Conservation (phyloP, 2,113 vertebrate species). For the Chroicocephalus ridibundus region DNA sequence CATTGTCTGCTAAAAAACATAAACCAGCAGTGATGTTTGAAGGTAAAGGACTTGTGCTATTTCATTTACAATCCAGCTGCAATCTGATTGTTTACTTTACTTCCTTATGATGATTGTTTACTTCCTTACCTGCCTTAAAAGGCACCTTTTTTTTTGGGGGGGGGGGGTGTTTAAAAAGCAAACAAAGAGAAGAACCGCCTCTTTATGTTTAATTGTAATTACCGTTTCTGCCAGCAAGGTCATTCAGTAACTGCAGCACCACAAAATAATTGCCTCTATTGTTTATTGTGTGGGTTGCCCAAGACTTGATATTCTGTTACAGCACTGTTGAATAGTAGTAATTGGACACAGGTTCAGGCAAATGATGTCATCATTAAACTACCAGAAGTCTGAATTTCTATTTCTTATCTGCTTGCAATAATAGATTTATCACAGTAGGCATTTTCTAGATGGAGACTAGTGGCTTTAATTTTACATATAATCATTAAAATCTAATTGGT, state of each 20-base stretch:
- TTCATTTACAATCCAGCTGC: not conserved
- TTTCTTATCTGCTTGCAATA: not conserved
- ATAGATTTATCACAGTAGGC: not conserved
- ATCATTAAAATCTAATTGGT: conserved; percentile 5
- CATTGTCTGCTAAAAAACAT: not conserved
- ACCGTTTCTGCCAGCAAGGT: conserved; percentile 6
- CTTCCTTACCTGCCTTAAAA: not conserved
- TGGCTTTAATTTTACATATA: not conserved
- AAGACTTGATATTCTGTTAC: not conserved
- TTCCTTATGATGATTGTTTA: not conserved
- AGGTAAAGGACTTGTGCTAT: not conserved
- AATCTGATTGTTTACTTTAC: not conserved
- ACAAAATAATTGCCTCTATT: not conserved
- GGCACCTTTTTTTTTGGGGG: not conserved
- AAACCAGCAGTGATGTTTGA: not conserved
- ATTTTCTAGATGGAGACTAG: not conserved
- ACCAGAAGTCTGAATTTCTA: not conserved
- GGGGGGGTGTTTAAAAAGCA: not conserved
- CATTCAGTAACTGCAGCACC: conserved; percentile 21
- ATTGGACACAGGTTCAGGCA: not conserved
- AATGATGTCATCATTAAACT: not conserved
- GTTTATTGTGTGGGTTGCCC: not conserved
- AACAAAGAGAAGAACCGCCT: not conserved
- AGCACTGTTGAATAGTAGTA: not conserved
- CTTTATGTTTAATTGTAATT: not conserved